A percentile compares a stretch with the other conserved stretches of the same genome.
These are phyloP conservation scores for Lampris megalopsis DNA, from an alignment of 2,113 vertebrate species.

Conservation along the genomic window DNA sequence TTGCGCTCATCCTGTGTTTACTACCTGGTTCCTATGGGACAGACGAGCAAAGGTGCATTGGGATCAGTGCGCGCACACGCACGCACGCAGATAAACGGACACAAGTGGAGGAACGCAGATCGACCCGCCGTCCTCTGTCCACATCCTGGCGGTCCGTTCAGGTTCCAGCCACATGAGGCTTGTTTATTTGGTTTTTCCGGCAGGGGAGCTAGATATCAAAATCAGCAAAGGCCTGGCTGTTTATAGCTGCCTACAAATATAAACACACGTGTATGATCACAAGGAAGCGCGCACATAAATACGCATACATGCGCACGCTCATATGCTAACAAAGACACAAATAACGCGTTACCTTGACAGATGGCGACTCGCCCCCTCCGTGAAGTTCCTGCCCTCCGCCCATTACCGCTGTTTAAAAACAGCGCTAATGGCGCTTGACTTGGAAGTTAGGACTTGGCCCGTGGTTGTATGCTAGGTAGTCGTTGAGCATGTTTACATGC, in stretches of 20 bases:
- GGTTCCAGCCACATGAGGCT: slow-evolving; percentile 20
- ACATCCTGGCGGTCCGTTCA: not conserved
- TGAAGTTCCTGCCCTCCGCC: too few relatives aligned
- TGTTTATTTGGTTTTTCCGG: slow-evolving; percentile 48
- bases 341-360: not conserved
- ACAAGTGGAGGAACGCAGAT: slow-evolving; percentile 9
- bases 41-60: slow-evolving; percentile 23
- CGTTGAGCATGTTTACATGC: too few relatives aligned
- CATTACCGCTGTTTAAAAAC: too few relatives aligned
- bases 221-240: slow-evolving; percentile 26
- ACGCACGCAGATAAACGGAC: not conserved
- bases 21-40: slow-evolving; percentile 30
- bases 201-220: slow-evolving; percentile 43
- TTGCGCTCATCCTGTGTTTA: slow-evolving; percentile 46
- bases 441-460: too few relatives aligned
- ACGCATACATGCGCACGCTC: not conserved
- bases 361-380: too few relatives aligned
- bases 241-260: slow-evolving; percentile 15
- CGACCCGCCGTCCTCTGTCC: not conserved
- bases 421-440: too few relatives aligned
- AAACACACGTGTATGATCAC: slow-evolving; percentile 12
- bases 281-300: slow-evolving; percentile 23
- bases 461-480: too few relatives aligned
- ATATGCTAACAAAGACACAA: slow-evolving; percentile 1
- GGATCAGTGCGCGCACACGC: slow-evolving; percentile 6